Percentiles rank a stretch among this genome's conserved stretches.
phyloP scores from a whole-genome alignment of 2,888 invertebrate genomes.

The Caenorhabditis japonica region DNA sequence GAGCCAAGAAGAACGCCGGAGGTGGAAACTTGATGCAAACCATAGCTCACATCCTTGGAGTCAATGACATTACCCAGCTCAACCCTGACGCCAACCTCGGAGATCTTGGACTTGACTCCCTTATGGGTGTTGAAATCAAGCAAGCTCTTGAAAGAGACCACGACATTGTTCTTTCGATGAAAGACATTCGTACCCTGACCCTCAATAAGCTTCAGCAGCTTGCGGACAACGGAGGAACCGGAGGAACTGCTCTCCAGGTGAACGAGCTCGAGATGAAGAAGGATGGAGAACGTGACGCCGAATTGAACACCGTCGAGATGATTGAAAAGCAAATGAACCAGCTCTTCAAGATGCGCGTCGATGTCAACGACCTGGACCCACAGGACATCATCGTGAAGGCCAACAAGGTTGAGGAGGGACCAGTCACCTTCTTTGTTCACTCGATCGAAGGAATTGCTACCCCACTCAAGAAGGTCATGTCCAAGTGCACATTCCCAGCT shows the following conservation, averaged over 20 bases:
- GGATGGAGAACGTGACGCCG: slow-evolving; percentile 73
- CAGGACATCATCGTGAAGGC: slow-evolving; percentile 76
- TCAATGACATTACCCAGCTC: slow-evolving; percentile 88
- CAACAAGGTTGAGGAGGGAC: slow-evolving; percentile 74
- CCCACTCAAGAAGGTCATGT: slow-evolving; percentile 81
- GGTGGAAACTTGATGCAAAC: slow-evolving; percentile 79
- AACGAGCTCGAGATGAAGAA: slow-evolving; percentile 74
- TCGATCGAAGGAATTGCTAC: slow-evolving; percentile 87
- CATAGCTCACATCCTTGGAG: slow-evolving; percentile 80
- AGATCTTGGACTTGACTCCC: slow-evolving; percentile 96
- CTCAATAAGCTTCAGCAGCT: slow-evolving; percentile 84
- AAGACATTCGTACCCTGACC: slow-evolving; percentile 82
- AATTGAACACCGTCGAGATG: slow-evolving; percentile 72
- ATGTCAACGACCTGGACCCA: slow-evolving; percentile 80
- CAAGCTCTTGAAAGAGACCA: slow-evolving; percentile 82
- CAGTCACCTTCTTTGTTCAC: slow-evolving; percentile 82
- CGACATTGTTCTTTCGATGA: slow-evolving; percentile 90
- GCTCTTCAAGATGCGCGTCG: slow-evolving; percentile 77
- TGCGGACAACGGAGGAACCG: slow-evolving; percentile 74
- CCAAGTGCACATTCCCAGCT: slow-evolving; percentile 80
- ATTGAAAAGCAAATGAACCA: slow-evolving; percentile 77
- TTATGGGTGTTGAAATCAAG: slow-evolving; percentile 99
- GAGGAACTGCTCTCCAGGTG: slow-evolving; percentile 68
- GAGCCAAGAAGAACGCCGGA: slow-evolving; percentile 72
- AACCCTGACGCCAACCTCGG: slow-evolving; percentile 86